These are phyloP conservation scores for Xenus cinereus DNA, from an alignment of 2,113 vertebrate genomes.

Conservation along the genomic window DNA sequence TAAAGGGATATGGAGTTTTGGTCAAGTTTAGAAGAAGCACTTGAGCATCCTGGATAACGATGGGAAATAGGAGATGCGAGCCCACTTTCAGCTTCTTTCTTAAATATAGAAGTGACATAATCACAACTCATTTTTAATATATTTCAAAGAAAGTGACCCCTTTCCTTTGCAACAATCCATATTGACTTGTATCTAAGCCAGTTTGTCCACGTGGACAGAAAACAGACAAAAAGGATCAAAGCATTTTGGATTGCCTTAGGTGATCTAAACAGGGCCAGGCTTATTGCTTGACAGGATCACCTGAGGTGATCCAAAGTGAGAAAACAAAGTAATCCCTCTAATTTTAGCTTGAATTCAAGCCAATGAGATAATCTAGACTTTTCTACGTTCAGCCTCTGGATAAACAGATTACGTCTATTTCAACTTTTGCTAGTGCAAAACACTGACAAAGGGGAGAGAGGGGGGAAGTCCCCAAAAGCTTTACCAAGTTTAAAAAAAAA, in stretches of 20 bases:
- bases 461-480: neutral
- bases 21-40: neutral
- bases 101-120: neutral
- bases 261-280: neutral
- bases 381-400: neutral
- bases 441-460: neutral
- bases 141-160: neutral
- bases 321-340: conserved; percentile 7
- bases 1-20: neutral
- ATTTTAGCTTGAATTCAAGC: neutral
- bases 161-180: neutral
- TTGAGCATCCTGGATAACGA: neutral
- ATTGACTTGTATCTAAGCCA: neutral
- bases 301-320: neutral
- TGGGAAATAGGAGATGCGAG: neutral
- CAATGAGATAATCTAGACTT: neutral
- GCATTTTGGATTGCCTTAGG: neutral
- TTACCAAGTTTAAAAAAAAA: neutral
- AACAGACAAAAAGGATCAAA: neutral
- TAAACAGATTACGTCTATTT: conserved; percentile 9
- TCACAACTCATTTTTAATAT: neutral
- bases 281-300: neutral
- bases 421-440: neutral
- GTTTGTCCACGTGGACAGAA: neutral
- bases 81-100: neutral